Percentiles rank a stretch among this genome's conserved stretches.
Conservation (phyloP, 2,113 vertebrate species). For the Progne subis region DNA sequence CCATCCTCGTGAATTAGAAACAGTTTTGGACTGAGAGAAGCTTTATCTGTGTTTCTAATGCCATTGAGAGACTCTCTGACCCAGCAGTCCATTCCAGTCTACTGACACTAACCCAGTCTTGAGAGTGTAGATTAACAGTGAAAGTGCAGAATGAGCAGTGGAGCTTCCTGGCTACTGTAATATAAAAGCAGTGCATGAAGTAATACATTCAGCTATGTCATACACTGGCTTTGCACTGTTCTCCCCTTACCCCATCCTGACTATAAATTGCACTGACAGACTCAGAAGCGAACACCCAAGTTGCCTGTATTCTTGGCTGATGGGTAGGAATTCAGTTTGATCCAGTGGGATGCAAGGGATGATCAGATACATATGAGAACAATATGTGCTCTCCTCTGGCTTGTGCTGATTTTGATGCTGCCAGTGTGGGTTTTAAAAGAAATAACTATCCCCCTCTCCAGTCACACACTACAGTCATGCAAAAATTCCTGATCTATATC, state of each 20-base stretch:
- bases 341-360: neutral
- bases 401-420: neutral
- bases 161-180: neutral
- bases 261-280: neutral
- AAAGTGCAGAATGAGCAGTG: neutral
- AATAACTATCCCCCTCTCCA: neutral
- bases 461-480: neutral
- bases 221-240: neutral
- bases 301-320: neutral
- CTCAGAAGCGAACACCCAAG: neutral
- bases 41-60: accelerated
- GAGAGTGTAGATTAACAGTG: neutral
- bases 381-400: neutral
- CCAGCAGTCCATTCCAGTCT: neutral
- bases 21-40: neutral
- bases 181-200: neutral
- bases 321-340: neutral
- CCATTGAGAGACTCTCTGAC: neutral
- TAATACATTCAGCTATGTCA: neutral
- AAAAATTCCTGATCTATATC: neutral
- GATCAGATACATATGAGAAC: neutral
- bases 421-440: neutral
- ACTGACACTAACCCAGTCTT: neutral
- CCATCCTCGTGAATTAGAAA: neutral
- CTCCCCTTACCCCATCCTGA: neutral